Percentiles rank a stretch among this genome's conserved stretches.
phyloP scores from a whole-genome alignment of 2,888 invertebrate species.

The Macrosiphum euphorbiae region DNA sequence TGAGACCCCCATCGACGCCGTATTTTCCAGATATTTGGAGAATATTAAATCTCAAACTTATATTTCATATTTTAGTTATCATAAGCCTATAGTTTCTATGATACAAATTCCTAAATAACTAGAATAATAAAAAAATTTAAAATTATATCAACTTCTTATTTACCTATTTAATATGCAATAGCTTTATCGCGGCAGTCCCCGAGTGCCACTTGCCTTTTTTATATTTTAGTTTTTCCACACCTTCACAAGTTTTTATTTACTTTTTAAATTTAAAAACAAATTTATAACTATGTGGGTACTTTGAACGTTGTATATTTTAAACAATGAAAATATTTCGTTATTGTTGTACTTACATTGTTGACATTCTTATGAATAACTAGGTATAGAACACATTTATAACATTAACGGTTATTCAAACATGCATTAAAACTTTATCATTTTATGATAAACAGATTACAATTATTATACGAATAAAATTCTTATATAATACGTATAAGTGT shows the following conservation, averaged over 20 bases:
- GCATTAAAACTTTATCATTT: neutral
- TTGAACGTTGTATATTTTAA: neutral
- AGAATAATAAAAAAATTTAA: too few relatives aligned
- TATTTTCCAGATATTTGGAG: too few relatives aligned
- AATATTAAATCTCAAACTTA: too few relatives aligned
- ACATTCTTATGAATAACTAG: neutral
- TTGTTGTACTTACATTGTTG: neutral
- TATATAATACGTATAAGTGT: neutral
- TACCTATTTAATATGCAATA: too few relatives aligned
- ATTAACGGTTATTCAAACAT: neutral
- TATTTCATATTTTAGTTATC: too few relatives aligned
- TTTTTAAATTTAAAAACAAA: neutral
- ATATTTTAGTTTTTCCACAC: neutral
- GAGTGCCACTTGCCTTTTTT: too few relatives aligned
- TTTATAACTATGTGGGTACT: neutral
- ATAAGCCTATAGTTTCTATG: too few relatives aligned
- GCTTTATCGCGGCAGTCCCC: too few relatives aligned
- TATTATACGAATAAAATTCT: neutral
- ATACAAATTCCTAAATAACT: too few relatives aligned
- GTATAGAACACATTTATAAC: neutral
- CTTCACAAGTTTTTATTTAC: neutral
- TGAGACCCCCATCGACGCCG: too few relatives aligned
- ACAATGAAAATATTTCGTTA: neutral
- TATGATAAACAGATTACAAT: neutral
- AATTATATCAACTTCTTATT: too few relatives aligned